Evolutionary conservation across 2,113 vertebrate species (phyloP).

Genomic region (Ammodytes dubius): DNA sequence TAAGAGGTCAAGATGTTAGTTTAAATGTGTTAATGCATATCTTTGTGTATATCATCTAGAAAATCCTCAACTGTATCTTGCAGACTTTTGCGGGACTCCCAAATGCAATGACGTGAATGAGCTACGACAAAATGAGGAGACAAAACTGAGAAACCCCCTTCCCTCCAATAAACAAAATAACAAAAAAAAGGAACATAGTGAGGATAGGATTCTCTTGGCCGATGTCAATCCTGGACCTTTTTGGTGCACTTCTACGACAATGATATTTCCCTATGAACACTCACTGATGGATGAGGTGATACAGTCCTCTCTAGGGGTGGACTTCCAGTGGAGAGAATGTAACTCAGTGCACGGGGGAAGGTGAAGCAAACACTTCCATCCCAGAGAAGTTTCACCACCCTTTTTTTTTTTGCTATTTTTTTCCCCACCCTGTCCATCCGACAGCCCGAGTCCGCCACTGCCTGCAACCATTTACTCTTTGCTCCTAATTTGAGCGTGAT

Average conservation of each 20-base stretch:
- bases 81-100: background rate
- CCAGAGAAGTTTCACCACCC: no score
- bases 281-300: no score
- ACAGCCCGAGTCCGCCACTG: no score
- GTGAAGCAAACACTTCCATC: no score
- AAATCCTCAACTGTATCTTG: background rate
- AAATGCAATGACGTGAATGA: background rate
- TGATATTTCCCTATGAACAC: no score
- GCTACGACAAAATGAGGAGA: background rate
- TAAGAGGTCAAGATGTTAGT: no score
- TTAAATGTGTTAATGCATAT: background rate
- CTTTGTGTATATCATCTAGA: background rate
- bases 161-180: background rate
- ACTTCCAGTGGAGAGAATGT: no score
- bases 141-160: background rate
- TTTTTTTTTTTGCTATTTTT: no score
- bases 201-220: background rate
- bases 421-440: no score
- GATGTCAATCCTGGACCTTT: background rate
- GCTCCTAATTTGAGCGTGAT: background rate
- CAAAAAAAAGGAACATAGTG: background rate
- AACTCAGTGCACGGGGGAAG: no score
- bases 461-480: background rate
- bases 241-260: background rate
- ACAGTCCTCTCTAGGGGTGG: no score